These are phyloP conservation scores for Callipepla californica DNA, from an alignment of 2,113 vertebrate genomes.

Conservation along the genomic window DNA sequence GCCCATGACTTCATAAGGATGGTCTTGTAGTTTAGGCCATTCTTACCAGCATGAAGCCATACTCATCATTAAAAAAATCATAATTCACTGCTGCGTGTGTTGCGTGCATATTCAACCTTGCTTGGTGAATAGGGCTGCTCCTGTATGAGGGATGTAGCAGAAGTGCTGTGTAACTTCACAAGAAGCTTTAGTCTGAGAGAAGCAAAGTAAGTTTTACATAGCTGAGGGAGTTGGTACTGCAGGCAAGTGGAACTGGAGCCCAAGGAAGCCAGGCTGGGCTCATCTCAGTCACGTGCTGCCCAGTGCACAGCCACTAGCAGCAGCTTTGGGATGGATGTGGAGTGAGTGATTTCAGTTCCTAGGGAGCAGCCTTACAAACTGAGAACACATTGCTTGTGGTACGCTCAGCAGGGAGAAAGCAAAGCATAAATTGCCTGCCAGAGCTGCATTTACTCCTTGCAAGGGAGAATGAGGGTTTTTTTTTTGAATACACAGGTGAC, in stretches of 20 bases:
- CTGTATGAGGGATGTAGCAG: background rate
- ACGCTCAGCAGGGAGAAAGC: background rate
- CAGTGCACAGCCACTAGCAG: accelerated
- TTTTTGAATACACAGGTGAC: background rate
- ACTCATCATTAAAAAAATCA: background rate
- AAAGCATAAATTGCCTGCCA: background rate
- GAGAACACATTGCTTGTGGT: background rate
- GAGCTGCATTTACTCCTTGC: background rate
- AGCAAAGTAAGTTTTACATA: background rate
- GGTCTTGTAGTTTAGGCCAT: background rate
- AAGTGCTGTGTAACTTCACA: accelerated
- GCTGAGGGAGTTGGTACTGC: background rate
- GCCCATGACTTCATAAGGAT: background rate
- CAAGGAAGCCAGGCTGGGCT: background rate
- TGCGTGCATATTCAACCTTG: background rate
- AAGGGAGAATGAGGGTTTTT: background rate
- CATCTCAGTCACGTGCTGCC: background rate
- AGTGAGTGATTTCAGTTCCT: background rate
- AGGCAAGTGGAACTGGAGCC: background rate
- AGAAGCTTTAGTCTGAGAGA: background rate
- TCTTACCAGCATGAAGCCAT: background rate
- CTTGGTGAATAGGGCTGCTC: background rate
- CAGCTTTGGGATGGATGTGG: background rate
- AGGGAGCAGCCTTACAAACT: background rate
- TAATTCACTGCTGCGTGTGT: background rate